Conservation (phyloP, 1,140 invertebrate genomes). For the Melanaphis sacchari region DNA sequence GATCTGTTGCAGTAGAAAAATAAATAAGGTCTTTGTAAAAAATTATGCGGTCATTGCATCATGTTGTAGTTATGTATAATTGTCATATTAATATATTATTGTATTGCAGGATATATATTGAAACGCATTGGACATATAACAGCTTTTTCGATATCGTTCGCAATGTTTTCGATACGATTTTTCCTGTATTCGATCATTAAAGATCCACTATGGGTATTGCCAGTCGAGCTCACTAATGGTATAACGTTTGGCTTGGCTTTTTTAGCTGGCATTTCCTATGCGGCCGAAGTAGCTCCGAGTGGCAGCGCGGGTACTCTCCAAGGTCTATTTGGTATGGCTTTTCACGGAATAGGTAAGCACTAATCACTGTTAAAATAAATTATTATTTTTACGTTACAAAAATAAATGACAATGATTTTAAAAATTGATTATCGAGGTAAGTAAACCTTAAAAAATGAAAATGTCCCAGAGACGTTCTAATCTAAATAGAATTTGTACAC, state of each 20-base stretch:
- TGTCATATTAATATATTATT: not conserved
- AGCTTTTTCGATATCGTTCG: not conserved
- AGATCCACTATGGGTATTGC: not conserved
- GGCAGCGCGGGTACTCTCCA: not conserved
- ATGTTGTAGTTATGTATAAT: not conserved
- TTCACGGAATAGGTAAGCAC: not conserved
- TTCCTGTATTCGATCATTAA: not conserved
- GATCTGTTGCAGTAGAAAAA: not conserved
- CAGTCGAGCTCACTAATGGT: not conserved
- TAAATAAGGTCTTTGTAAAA: not conserved
- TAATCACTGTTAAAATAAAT: not conserved
- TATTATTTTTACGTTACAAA: not conserved
- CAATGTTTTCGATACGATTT: not conserved
- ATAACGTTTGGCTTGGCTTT: not conserved
- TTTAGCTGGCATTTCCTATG: not conserved
- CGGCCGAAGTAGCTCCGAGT: not conserved
- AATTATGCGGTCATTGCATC: not conserved
- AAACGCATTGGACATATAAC: not conserved
- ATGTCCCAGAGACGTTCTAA: too few relatives aligned
- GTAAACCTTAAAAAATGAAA: too few relatives aligned
- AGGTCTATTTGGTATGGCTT: not conserved
- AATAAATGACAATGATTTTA: not conserved
- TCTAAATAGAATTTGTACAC: too few relatives aligned
- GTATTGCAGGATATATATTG: not conserved
- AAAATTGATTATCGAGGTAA: too few relatives aligned